Percentiles rank a stretch among this genome's conserved stretches.
phyloP scores from a whole-genome alignment of 1,140 invertebrate species.

The Drosophila erecta region DNA sequence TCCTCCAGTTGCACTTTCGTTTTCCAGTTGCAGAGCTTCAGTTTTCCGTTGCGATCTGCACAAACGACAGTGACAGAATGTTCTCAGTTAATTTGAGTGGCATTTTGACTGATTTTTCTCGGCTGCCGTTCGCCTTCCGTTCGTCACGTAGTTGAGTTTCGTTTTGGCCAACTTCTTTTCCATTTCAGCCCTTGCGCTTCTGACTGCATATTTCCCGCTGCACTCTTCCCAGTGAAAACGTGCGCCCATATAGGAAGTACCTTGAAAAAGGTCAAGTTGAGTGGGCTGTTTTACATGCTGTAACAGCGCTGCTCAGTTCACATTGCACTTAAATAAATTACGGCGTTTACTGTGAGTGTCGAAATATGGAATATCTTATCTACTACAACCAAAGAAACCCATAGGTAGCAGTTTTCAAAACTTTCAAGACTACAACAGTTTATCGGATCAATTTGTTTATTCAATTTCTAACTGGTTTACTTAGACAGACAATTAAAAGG shows the following conservation, averaged over 20 bases:
- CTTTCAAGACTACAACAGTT: background rate
- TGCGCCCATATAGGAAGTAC: constrained; percentile 62
- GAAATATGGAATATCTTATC: constrained; percentile 2
- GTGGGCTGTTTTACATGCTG: constrained; percentile 10
- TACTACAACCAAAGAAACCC: background rate
- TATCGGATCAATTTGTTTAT: constrained; percentile 75
- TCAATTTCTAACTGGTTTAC: constrained; percentile 69
- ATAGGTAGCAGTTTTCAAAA: too few species aligned
- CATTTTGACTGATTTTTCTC: constrained; percentile 57
- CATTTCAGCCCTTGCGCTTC: constrained; percentile 26
- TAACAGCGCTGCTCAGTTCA: background rate
- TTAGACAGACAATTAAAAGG: constrained; percentile 67
- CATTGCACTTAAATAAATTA: constrained; percentile 15
- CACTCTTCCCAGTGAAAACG: constrained; percentile 59
- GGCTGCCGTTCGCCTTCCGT: constrained; percentile 54
- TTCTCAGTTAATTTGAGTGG: constrained; percentile 33
- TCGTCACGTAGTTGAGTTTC: constrained; percentile 61
- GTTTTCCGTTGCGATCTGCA: constrained; percentile 22
- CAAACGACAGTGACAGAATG: constrained; percentile 42
- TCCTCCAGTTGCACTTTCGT: background rate
- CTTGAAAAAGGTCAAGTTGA: constrained; percentile 14
- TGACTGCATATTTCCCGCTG: constrained; percentile 31
- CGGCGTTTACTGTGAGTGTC: background rate
- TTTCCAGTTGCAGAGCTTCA: constrained; percentile 1
- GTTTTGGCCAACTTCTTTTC: constrained; percentile 44